Conservation (phyloP, 2,797 vertebrate genomes). For the Pseudochirops cupreus region DNA sequence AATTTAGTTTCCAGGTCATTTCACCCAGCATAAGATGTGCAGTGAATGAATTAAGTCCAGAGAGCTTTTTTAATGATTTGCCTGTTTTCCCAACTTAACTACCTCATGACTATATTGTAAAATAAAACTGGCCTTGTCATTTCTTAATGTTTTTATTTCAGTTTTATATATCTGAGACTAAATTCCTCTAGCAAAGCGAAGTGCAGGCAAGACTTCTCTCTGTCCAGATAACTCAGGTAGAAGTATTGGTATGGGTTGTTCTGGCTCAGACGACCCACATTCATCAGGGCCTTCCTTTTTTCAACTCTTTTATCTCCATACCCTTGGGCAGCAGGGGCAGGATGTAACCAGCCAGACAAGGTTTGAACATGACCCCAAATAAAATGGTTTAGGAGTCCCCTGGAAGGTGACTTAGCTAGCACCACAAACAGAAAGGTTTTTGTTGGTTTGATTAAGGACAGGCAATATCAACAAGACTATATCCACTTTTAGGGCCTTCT, state of each 20-base stretch:
- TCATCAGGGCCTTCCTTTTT: not conserved
- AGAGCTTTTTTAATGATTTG: slow-evolving; percentile 33
- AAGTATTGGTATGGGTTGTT: not conserved
- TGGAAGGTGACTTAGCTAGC: not conserved
- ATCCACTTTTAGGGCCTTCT: not conserved
- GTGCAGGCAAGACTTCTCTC: not conserved
- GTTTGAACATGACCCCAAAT: not conserved
- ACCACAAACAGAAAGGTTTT: not conserved
- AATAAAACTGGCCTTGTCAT: slow-evolving; percentile 60
- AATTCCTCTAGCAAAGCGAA: slow-evolving; percentile 7
- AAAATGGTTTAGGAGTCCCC: not conserved
- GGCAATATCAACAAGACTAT: not conserved
- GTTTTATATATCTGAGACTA: not conserved
- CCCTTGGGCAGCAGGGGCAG: not conserved
- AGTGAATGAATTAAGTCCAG: slow-evolving; percentile 65
- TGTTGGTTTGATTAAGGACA: not conserved
- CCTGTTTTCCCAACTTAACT: slow-evolving; percentile 46
- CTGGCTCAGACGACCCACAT: not conserved
- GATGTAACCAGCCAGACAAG: not conserved
- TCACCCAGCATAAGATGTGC: slow-evolving; percentile 27
- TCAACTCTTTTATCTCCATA: not conserved
- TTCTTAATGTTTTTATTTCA: slow-evolving; percentile 21
- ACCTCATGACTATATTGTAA: slow-evolving; percentile 28
- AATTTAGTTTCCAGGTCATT: slow-evolving; percentile 59
- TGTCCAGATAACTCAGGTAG: not conserved